Base-by-base conservation (phyloP, 1,140 invertebrate species). In the Monomorium pharaonis region DNA sequence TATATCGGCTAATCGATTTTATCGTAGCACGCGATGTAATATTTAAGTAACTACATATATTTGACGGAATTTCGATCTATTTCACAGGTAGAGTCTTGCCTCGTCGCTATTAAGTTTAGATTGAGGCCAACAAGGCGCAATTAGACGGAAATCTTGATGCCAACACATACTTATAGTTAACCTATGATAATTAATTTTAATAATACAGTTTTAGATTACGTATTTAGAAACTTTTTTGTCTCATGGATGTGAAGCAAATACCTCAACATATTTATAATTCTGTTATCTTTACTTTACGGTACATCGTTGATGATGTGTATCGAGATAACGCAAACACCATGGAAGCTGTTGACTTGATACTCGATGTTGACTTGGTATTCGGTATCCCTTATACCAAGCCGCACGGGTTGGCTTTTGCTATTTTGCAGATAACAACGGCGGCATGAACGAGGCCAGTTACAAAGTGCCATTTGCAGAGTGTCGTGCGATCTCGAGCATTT, bases 341-440 rank as follows among this genome's bases (percentile, higher is more conserved):
- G 89, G 86, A 86, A 90, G 78, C 86, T 88, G 89, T 86, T 69
- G 33, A 21, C n/a, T 42, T 65, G 18, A 7, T 16, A 47, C 37
- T 75, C 85, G 84, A 65, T 76, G 81, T 49, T 84, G 88, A 24
- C 85, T 89, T 58, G 77, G 83, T 88, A 74, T 49, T 42, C 63
- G 85, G 62, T 56, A 33, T 27, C 47, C 33, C 72, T 78, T 74
- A 76, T 77, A 86, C 86, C 87, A 83, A 86, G 85, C 70, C 88
- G 74, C 88, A 84, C 83, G 72, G 76, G 63, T 60, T 54, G 70
- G 88, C 63, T 89, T 90, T 78, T 90, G 30, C 67, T 90, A 30
- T 90, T 90, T 90, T 90, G 0, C 89, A 90, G 89, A 90, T 88
- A 81, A 44, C 84, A 54, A 75, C 70, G 47, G 89, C 89, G 80